These are phyloP conservation scores for Sturnira hondurensis DNA, from an alignment of 2,113 vertebrate species.

Conservation along the genomic window DNA sequence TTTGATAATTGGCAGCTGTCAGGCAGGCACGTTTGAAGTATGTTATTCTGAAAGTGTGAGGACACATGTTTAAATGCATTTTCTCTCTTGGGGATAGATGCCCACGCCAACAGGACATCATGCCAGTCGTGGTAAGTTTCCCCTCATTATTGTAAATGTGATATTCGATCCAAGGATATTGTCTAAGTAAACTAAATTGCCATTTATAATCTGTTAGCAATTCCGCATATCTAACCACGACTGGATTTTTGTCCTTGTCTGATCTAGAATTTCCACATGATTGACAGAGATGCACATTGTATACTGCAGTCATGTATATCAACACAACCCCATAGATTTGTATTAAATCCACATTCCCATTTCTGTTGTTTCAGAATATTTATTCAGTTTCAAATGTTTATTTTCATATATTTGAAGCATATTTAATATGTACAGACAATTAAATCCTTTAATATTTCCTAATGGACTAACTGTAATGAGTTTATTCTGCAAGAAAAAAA, in stretches of 20 bases:
- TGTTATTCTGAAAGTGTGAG: background rate
- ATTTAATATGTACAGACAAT: slow-evolving; percentile 68
- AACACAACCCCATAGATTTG: background rate
- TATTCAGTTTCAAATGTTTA: slow-evolving; percentile 59
- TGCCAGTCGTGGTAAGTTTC: background rate
- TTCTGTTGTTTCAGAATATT: slow-evolving; percentile 36
- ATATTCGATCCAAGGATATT: slow-evolving; percentile 10
- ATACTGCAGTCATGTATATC: background rate
- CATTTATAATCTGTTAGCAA: slow-evolving; percentile 29
- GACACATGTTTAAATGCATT: background rate
- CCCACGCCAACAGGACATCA: background rate
- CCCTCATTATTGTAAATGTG: background rate
- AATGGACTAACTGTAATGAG: slow-evolving; percentile 58
- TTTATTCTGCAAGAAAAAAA: slow-evolving; percentile 66
- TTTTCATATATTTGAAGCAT: slow-evolving; percentile 67
- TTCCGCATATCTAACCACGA: background rate
- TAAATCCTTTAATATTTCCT: slow-evolving; percentile 68
- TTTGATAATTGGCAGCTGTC: slow-evolving; percentile 33
- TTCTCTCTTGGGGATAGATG: background rate
- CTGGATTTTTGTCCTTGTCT: background rate
- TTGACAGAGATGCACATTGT: background rate
- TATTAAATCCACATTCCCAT: background rate
- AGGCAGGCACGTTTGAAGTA: background rate
- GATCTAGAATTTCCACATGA: background rate
- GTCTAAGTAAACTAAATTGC: background rate